Conservation (phyloP, 2,797 vertebrate genomes). For the Numenius phaeopus region DNA sequence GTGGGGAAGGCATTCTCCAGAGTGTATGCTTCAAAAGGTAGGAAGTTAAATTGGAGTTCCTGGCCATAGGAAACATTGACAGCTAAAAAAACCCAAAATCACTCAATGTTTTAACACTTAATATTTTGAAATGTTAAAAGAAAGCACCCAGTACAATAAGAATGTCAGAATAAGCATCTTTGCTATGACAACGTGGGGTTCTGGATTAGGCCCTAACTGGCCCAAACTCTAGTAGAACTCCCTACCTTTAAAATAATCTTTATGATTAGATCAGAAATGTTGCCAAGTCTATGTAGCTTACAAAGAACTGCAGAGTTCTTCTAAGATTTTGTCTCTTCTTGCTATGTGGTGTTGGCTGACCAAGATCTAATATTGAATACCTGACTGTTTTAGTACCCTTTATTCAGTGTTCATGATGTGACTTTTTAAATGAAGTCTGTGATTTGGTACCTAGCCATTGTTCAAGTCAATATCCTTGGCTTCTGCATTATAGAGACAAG, state of each 20-base stretch:
- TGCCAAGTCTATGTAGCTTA: constrained; percentile 66
- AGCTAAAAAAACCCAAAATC: background rate
- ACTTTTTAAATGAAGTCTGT: constrained; percentile 80
- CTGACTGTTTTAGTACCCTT: constrained; percentile 72
- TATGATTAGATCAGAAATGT: constrained; percentile 48
- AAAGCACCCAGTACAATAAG: background rate
- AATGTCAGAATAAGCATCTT: background rate
- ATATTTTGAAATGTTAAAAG: background rate
- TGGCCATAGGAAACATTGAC: background rate
- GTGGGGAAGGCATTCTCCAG: constrained; percentile 15
- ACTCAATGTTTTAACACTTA: background rate
- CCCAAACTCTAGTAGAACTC: constrained; percentile 40
- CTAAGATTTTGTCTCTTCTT: constrained; percentile 61
- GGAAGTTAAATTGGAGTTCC: constrained; percentile 42
- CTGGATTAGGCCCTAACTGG: background rate
- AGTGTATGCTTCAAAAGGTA: constrained; percentile 39
- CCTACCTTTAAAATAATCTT: constrained; percentile 42
- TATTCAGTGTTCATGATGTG: constrained; percentile 78
- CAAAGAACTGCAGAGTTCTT: constrained; percentile 42
- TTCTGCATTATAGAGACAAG: constrained; percentile 72
- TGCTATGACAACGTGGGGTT: background rate
- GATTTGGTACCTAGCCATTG: constrained; percentile 78
- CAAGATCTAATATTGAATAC: constrained; percentile 60
- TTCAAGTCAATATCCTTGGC: constrained; percentile 79
- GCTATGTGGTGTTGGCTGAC: constrained; percentile 74